These are phyloP conservation scores for Lithophane ornitopus DNA, from an alignment of 2,888 invertebrate species.

Conservation along the genomic window DNA sequence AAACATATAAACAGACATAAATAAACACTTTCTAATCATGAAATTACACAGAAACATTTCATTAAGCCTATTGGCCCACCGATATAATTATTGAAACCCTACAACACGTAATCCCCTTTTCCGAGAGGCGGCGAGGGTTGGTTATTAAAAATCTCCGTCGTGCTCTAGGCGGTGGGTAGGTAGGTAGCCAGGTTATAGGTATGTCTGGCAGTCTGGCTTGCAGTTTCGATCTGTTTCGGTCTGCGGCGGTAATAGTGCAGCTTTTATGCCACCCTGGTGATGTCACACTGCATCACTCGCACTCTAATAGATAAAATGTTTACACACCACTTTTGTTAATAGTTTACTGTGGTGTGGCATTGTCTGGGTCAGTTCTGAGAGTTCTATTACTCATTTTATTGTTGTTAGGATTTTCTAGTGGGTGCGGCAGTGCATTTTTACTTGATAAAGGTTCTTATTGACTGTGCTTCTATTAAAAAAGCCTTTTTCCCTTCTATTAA, in stretches of 20 bases:
- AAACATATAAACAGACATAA: not conserved
- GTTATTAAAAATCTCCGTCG: constrained; percentile 67
- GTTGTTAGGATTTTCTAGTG: not conserved
- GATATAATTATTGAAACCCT: constrained; percentile 64
- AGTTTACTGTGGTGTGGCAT: constrained; percentile 37
- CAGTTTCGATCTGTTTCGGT: constrained; percentile 80
- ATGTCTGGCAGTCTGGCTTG: constrained; percentile 75
- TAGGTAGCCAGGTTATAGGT: constrained; percentile 52
- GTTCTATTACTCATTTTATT: constrained; percentile 32
- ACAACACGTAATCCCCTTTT: constrained; percentile 58
- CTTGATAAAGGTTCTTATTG: not conserved
- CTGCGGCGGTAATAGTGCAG: constrained; percentile 70
- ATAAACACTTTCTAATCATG: constrained; percentile 25
- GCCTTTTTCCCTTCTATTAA: too few species aligned
- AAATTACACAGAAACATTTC: constrained; percentile 52
- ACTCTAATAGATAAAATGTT: constrained; percentile 38
- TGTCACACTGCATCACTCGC: constrained; percentile 58
- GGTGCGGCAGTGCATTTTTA: not conserved
- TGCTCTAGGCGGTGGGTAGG: constrained; percentile 50
- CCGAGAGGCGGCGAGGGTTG: constrained; percentile 51
- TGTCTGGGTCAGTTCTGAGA: constrained; percentile 49
- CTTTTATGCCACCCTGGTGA: constrained; percentile 62
- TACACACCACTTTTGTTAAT: constrained; percentile 35
- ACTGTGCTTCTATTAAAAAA: not conserved
- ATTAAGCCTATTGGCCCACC: constrained; percentile 41